Percentiles rank a stretch among this genome's conserved stretches.
These are phyloP conservation scores for Misgurnus mizolepis DNA, from an alignment of 2,113 vertebrate species.

Conservation along the genomic window DNA sequence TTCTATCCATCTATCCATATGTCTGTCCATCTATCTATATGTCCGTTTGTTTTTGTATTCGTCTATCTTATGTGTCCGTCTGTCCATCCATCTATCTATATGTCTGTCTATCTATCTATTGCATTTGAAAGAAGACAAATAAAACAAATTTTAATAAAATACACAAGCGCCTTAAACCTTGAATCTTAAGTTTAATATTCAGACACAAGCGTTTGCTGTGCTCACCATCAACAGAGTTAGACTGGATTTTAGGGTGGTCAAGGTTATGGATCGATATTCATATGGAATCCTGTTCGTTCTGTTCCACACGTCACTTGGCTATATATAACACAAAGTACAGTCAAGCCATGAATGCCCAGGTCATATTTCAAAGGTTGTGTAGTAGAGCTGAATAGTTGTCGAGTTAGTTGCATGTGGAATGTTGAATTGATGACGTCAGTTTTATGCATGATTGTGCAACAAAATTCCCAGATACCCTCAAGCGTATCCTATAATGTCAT, in stretches of 20 bases:
- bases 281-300: slow-evolving; percentile 47
- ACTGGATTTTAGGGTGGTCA: not conserved
- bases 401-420: not conserved
- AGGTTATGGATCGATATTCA: slow-evolving; percentile 35
- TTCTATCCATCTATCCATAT: too few relatives aligned
- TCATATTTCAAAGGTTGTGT: slow-evolving; percentile 25
- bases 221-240: slow-evolving; percentile 35
- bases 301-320: slow-evolving; percentile 16
- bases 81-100: too few relatives aligned
- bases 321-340: slow-evolving; percentile 44
- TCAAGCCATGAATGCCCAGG: slow-evolving; percentile 14
- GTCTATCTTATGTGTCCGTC: too few relatives aligned
- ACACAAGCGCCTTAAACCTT: not conserved
- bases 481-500: too few relatives aligned
- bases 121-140: slow-evolving; percentile 32
- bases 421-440: not conserved
- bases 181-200: slow-evolving; percentile 17
- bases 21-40: too few relatives aligned
- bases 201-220: not conserved
- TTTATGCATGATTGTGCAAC: not conserved
- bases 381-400: not conserved
- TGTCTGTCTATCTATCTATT: too few relatives aligned
- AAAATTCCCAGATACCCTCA: not conserved
- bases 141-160: slow-evolving; percentile 26
- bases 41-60: too few relatives aligned